Percentiles rank a stretch among this genome's conserved stretches.
Evolutionary conservation across 2,113 vertebrate species (phyloP).

Genomic region (Taxidea taxus): DNA sequence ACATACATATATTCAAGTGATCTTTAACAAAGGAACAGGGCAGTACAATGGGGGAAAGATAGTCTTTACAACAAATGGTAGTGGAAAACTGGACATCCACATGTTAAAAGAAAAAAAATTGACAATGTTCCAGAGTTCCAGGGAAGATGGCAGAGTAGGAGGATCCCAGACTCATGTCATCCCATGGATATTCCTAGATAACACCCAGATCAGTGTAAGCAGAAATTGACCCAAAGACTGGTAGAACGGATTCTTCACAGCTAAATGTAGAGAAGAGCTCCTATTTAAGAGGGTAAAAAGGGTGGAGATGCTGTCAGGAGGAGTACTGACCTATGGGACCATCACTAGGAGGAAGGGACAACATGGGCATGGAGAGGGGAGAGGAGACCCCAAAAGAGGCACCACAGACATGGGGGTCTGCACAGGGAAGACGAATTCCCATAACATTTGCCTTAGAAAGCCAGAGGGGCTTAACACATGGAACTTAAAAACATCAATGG

Average conservation of each 20-base stretch:
- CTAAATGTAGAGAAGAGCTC: background rate
- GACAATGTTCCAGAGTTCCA: background rate
- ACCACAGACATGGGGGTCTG: background rate
- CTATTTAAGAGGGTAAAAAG: background rate
- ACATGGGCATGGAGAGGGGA: background rate
- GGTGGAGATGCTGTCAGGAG: background rate
- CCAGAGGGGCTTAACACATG: background rate
- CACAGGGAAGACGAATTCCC: background rate
- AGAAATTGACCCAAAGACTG: background rate
- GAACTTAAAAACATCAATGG: background rate
- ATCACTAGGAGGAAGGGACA: background rate
- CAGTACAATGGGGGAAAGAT: background rate
- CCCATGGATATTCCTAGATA: background rate
- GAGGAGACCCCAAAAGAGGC: background rate
- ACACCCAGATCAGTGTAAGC: background rate
- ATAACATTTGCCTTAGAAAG: background rate
- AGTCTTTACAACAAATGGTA: background rate
- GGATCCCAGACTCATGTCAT: background rate
- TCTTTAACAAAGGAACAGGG: background rate
- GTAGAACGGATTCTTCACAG: background rate
- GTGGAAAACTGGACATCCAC: background rate
- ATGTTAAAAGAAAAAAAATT: background rate
- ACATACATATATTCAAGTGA: background rate
- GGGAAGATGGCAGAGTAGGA: background rate
- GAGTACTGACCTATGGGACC: background rate